These are phyloP conservation scores for Botia almorhae DNA, from an alignment of 2,797 vertebrate genomes.

Conservation along the genomic window DNA sequence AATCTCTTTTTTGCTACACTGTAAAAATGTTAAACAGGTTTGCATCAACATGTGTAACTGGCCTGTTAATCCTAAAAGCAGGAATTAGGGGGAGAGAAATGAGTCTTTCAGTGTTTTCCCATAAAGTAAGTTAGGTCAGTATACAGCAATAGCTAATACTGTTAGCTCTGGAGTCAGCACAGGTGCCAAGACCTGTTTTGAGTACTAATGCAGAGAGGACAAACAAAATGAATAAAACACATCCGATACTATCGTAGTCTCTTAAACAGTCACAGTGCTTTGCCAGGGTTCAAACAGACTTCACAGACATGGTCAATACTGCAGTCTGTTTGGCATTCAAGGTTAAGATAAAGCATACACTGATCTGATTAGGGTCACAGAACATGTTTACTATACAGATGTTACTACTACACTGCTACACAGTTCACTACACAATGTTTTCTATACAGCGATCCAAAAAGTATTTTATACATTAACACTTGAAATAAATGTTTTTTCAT, in stretches of 20 bases:
- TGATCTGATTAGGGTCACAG: not conserved
- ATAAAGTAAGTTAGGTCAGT: constrained; percentile 22
- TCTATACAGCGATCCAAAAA: no score
- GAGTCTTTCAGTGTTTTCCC: not conserved
- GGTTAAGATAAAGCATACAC: not conserved
- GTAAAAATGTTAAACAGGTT: no score
- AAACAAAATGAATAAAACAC: not conserved
- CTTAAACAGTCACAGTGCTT: not conserved
- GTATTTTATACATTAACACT: no score
- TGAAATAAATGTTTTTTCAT: no score
- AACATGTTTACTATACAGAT: no score
- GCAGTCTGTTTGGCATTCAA: not conserved
- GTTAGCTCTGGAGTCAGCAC: constrained; percentile 11
- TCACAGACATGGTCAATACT: not conserved
- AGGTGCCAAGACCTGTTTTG: not conserved
- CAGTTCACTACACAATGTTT: no score
- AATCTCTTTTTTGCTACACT: no score
- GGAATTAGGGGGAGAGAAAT: not conserved
- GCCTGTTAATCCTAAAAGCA: not conserved
- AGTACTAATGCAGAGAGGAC: not conserved
- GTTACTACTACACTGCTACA: no score
- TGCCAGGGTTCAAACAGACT: not conserved
- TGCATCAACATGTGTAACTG: not conserved
- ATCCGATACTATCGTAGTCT: not conserved
- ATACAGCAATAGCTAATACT: constrained; percentile 33